These are phyloP conservation scores for Cercocebus atys DNA, from an alignment of 2,113 vertebrate genomes.

Conservation along the genomic window DNA sequence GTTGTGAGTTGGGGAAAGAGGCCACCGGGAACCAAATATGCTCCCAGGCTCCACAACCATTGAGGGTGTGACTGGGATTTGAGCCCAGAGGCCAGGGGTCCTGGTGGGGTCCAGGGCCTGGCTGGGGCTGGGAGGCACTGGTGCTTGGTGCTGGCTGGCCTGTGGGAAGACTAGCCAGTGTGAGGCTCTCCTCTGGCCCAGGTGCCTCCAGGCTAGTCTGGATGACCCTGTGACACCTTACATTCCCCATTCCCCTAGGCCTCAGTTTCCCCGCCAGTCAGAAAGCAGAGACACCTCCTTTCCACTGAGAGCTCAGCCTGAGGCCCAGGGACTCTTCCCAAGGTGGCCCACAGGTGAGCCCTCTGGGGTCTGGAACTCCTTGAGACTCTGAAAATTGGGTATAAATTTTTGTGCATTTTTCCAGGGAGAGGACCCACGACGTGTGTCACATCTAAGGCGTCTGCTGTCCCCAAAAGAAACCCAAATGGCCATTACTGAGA, in stretches of 20 bases:
- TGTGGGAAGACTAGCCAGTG: rapidly evolving
- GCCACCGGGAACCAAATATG: rapidly evolving
- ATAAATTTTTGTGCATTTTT: background rate
- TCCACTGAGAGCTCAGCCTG: too few relatives aligned
- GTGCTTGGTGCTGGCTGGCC: rapidly evolving
- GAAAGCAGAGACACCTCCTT: background rate
- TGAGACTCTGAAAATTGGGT: rapidly evolving
- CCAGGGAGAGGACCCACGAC: background rate
- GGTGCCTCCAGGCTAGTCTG: background rate
- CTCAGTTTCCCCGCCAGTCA: background rate
- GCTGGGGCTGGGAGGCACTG: background rate
- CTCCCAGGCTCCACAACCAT: background rate
- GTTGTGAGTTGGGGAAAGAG: background rate
- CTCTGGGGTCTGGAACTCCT: background rate
- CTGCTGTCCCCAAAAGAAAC: background rate
- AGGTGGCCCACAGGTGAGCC: background rate
- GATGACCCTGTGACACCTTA: background rate
- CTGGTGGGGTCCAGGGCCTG: background rate
- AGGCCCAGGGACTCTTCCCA: rapidly evolving
- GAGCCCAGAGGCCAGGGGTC: too few relatives aligned
- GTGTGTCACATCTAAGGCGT: background rate
- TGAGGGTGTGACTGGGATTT: background rate
- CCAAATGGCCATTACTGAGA: rapidly evolving
- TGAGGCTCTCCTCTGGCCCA: background rate
- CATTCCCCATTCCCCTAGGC: background rate